Evolutionary conservation across 2,888 invertebrate genomes (phyloP).

Genomic region (Saturnia japonica): DNA sequence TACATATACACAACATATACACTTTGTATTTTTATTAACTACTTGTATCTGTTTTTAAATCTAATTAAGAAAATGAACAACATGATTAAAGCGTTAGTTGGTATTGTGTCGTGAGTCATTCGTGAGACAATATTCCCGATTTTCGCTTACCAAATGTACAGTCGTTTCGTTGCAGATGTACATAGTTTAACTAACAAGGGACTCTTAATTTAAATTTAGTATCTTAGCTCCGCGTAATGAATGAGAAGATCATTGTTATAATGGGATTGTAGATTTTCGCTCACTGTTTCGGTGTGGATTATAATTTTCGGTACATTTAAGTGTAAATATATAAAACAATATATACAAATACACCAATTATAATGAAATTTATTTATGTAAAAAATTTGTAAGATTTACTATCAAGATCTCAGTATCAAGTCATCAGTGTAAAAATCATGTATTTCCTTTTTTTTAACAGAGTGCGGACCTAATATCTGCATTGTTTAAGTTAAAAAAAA

Average conservation of each 20-base stretch:
- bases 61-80: background rate
- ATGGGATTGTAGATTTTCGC: constrained; percentile 60
- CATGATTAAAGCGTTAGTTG: constrained; percentile 8
- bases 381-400: too few relatives aligned
- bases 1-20: too few relatives aligned
- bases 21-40: too few relatives aligned
- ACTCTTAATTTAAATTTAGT: constrained; percentile 82
- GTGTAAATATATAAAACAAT: too few relatives aligned
- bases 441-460: too few relatives aligned
- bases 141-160: constrained; percentile 73
- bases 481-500: too few relatives aligned
- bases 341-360: too few relatives aligned
- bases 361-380: too few relatives aligned
- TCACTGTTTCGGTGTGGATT: constrained; percentile 11
- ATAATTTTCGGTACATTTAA: background rate
- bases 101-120: constrained; percentile 32
- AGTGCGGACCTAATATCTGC: background rate
- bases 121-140: constrained; percentile 44
- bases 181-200: constrained; percentile 77
- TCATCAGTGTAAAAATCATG: too few relatives aligned
- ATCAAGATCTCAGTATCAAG: too few relatives aligned
- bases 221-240: constrained; percentile 77
- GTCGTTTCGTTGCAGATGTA: constrained; percentile 67
- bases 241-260: constrained; percentile 79
- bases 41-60: background rate